phyloP scores from a whole-genome alignment of 2,888 invertebrate species.

The Sericinus montela region DNA sequence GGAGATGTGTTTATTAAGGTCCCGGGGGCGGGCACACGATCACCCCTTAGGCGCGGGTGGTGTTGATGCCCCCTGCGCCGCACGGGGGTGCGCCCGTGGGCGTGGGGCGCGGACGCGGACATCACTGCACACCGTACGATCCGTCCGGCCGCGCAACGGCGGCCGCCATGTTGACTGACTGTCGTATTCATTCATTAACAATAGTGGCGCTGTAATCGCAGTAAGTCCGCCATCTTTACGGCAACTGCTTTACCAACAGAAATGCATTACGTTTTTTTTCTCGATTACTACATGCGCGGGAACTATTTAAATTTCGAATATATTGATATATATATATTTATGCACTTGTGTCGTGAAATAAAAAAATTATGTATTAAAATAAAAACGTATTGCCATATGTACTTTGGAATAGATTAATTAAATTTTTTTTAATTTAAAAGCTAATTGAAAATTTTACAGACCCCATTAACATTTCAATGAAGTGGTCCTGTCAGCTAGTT shows the following conservation, averaged over 20 bases:
- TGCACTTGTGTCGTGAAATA: neutral
- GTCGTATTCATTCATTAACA: slow-evolving; percentile 37
- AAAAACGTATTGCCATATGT: too few relatives aligned
- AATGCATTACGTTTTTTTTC: neutral
- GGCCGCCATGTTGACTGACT: slow-evolving; percentile 81
- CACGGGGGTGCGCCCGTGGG: slow-evolving; percentile 79
- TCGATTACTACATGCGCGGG: slow-evolving; percentile 1
- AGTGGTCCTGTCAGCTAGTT: too few relatives aligned
- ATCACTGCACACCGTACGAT: slow-evolving; percentile 70
- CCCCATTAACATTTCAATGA: too few relatives aligned
- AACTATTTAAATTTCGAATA: neutral
- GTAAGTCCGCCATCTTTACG: slow-evolving; percentile 56
- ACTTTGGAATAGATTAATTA: too few relatives aligned
- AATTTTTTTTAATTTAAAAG: too few relatives aligned
- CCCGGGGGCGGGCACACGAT: slow-evolving; percentile 75
- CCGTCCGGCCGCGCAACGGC: slow-evolving; percentile 69
- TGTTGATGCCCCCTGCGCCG: slow-evolving; percentile 87
- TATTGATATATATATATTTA: neutral
- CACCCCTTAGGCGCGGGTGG: slow-evolving; percentile 84
- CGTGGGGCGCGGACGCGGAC: slow-evolving; percentile 80
- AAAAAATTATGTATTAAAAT: neutral
- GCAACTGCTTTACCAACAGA: slow-evolving; percentile 63
- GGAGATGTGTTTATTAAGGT: slow-evolving; percentile 47
- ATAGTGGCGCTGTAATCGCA: slow-evolving; percentile 62
- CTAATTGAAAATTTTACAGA: too few relatives aligned